phyloP scores from a whole-genome alignment of 1,140 invertebrate genomes.

The Globodera ellingtonae region DNA sequence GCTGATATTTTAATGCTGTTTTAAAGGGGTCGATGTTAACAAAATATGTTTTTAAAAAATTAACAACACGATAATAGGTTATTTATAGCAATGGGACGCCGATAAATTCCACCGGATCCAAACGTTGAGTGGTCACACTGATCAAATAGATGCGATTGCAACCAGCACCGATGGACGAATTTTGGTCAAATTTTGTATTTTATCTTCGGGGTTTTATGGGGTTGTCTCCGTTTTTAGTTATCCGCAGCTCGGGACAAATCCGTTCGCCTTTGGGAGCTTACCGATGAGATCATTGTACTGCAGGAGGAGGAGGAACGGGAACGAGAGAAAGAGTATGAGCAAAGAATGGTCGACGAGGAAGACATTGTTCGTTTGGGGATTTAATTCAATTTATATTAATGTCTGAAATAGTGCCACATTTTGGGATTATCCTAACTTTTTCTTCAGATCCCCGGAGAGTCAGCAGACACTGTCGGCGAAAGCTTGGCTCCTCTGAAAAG shows the following conservation, averaged over 20 bases:
- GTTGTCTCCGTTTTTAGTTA: slow-evolving; percentile 70
- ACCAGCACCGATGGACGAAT: slow-evolving; percentile 40
- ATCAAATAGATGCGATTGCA: slow-evolving; percentile 53
- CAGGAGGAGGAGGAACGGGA: slow-evolving; percentile 82
- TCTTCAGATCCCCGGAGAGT: slow-evolving; percentile 56
- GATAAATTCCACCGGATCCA: slow-evolving; percentile 77
- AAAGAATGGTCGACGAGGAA: slow-evolving; percentile 69
- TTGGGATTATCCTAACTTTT: slow-evolving; percentile 66
- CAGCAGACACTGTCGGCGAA: slow-evolving; percentile 67
- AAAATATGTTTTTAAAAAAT: too few species aligned
- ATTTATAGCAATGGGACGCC: slow-evolving; percentile 83
- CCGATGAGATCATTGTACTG: slow-evolving; percentile 84
- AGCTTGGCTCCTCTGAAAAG: slow-evolving; percentile 37
- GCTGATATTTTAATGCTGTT: too few species aligned
- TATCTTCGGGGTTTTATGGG: slow-evolving; percentile 10
- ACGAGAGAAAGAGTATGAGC: slow-evolving; percentile 59
- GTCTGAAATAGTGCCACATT: slow-evolving; percentile 68
- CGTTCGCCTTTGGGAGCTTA: slow-evolving; percentile 82
- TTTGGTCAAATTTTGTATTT: slow-evolving; percentile 39
- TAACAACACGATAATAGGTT: slow-evolving; percentile 74
- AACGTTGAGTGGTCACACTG: slow-evolving; percentile 72
- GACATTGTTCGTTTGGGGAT: slow-evolving; percentile 69
- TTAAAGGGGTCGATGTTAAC: neutral
- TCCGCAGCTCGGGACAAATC: slow-evolving; percentile 86
- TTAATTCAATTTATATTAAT: neutral